Base-by-base conservation (phyloP, 2,113 vertebrate genomes). In the Lophochroa leadbeateri region DNA sequence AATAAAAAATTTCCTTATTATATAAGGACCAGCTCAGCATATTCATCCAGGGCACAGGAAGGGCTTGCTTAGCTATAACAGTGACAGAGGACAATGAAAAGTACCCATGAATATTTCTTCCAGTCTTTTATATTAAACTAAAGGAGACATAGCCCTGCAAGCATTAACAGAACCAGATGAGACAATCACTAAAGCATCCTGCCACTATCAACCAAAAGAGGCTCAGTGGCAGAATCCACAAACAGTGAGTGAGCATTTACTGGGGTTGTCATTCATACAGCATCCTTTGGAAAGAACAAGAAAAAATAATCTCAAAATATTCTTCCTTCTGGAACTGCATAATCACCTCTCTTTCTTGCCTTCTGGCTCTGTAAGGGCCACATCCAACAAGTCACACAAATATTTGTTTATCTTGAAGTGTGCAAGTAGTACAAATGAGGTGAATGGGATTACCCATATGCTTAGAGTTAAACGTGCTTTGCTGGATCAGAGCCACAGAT, bases 401-500 rank as follows among this genome's bases (percentile, higher is more conserved):
- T 77, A 85, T 49, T 95, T 94, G 89, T 91, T 92, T 95, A 84
- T 79, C 89, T 84, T 68, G 12, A 81, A 75, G 47, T 11, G 25
- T 4, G 3, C 90, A 47, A 95, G 74, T 76, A 82, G 72, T 76
- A 93, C 80, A 92, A 84, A 96, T 84, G 35, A 92, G 86, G 72
- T 91, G 76, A 95, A 93, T 86, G 88, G 72, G 69, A 92, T 91
- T 93, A 72, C 47, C 84, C 19, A 4, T 61, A 57, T 52, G 60
- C 64, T 93, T 86, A 39, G 58, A 71, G 69, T 87, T 70, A 82
- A 94, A 83, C 24, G 63, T 88, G 71, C 50, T 93, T 61, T 92
- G 57, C 69, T 93, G 95, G 72, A 95, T 71, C 39, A 75, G 68
- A 83, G 94, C 80, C 93, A 90, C 69, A 81, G 64, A 64, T 70